Evolutionary conservation across 2,113 vertebrate genomes (phyloP), one percentile per base, ranked within the genome.

Genomic region (Phoxinus phoxinus): DNA sequence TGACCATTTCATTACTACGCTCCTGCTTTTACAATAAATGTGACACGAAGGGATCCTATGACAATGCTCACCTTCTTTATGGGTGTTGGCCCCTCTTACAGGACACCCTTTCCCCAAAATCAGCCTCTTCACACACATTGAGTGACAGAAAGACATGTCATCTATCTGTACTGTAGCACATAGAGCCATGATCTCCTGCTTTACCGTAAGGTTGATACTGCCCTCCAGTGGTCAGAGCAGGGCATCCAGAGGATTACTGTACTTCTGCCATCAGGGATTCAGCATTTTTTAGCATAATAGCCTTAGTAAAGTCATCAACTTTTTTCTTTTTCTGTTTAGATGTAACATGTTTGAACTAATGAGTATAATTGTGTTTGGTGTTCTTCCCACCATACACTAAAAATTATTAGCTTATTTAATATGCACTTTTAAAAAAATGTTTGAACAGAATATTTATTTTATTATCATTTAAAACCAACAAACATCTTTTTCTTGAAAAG

Each of bases 141-240:
- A 78, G 30, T 77, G 48, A 19, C 74, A 78, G 76, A 21, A 59
- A n/a, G 21, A n/a, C 1, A 37, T 41, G 27, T 56, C 15, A 17
- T 58, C 25, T 61, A 77, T 59, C 13, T 79, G 73, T n/a, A 69
- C 12, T 79, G 41, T 17, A 58, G 35, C 75, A 84, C 25, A 48
- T 27, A 87, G 89, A 88, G 21, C 27, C 37, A 41, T 71, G 27
- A 44, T 6, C 37, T 44, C 65, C 15, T 6, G 35, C 13, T 88
- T 90, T 11, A 90, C 88, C 48, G 30, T 88, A 90, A 90, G 89
- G 91, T 83, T 83, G 90, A 89, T 72, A 94, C 92, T 95, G 94
- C 93, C 94, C 91, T 89, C 95, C 90, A 93, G 93, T 93, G 95
- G 87, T 27, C 82, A 80, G 2, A 2, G 2, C 4, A 58, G 2